Evolutionary conservation across 2,888 invertebrate genomes (phyloP), one percentile per base, ranked within the genome.

Genomic region (Malacosoma neustria): DNA sequence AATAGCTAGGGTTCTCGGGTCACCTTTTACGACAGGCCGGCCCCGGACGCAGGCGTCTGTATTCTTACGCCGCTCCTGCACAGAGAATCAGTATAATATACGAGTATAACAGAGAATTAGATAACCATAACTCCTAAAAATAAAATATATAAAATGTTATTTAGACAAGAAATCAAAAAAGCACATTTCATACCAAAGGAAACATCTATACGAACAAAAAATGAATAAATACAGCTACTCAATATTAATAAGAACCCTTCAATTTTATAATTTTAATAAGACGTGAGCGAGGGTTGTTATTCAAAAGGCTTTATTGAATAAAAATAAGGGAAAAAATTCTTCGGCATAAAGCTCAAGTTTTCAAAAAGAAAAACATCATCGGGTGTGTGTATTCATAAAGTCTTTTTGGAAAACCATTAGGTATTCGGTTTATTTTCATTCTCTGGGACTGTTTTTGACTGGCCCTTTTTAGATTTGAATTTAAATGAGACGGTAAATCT

Each of bases 301-400:
- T 72, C 69, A 71, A 67, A 69, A 69, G 63, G 53, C 56, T 61
- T 60, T 64, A 63, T 65, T 69, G 59, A 66, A 69, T 64, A 56
- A 63, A n/a, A 71, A 61, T 51, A 51, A 49, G 45, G 48, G 59
- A 62, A 65, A 74, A 68, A 22, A 22, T 22, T 7, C 9, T 68
- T 61, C 54, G 55, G 58, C 57, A 54, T 62, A 57, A 61, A 48
- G 54, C 45, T 51, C 44, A 45, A 45, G 51, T 55, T 51, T 49
- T 40, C 34, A 44, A 52, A 57, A 60, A 52, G 54, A 59, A 64
- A 67, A 68, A 65, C 59, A 65, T 55, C 58, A 55, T 49, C 54
- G 45, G 54, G 46, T n/a, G 46, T 51, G 51, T 51, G 54, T 56
- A 58, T 65, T 58, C 51, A 55, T 51, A 56, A 59, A 57, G 49